Conservation (phyloP, 2,797 vertebrate species). For the Centropyge bicolor region DNA sequence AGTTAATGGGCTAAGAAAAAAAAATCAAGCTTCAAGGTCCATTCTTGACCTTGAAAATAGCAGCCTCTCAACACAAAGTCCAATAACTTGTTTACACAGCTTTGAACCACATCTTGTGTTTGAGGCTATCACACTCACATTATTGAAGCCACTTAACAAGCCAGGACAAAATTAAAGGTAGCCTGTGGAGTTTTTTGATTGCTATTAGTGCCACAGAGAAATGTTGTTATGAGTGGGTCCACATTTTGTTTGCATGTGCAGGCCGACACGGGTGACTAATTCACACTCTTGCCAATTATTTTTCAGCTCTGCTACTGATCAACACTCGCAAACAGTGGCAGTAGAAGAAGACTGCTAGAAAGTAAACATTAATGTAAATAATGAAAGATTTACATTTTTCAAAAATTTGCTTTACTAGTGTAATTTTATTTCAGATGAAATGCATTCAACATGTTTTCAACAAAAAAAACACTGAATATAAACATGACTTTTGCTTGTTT, state of each 20-base stretch:
- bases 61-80: not conserved
- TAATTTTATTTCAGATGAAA: too few relatives aligned
- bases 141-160: not conserved
- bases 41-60: conserved; percentile 1
- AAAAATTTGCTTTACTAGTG: too few relatives aligned
- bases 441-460: too few relatives aligned
- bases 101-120: not conserved
- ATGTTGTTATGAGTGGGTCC: not conserved
- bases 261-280: not conserved
- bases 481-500: too few relatives aligned
- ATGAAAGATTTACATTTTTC: not conserved
- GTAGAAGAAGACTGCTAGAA: not conserved
- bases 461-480: too few relatives aligned
- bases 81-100: not conserved
- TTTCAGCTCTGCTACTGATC: not conserved
- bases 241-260: not conserved
- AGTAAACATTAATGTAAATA: not conserved
- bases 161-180: not conserved
- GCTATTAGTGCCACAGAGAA: not conserved
- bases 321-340: not conserved
- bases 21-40: not conserved
- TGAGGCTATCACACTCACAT: not conserved
- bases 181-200: not conserved
- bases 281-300: not conserved
- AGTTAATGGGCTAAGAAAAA: not conserved